A percentile compares a stretch with the other conserved stretches of the same genome.
Conservation (phyloP, 1,140 invertebrate genomes). For the Lordiphosa collinella region DNA sequence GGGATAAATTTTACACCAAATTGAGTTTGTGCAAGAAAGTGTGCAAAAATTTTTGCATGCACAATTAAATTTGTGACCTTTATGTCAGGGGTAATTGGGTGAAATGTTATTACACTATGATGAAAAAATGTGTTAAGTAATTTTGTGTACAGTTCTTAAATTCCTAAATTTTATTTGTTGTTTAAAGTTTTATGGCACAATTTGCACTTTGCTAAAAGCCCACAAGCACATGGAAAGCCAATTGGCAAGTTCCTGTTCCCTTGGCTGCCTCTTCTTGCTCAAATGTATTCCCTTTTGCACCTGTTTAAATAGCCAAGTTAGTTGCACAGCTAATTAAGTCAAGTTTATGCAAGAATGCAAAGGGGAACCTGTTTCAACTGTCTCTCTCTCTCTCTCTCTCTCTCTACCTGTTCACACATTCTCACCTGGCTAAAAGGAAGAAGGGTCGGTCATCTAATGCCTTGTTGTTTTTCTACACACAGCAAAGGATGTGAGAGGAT, state of each 20-base stretch:
- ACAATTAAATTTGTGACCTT: conserved; percentile 54
- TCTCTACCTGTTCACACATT: conserved; percentile 30
- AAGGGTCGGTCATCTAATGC: not conserved
- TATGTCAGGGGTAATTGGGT: conserved; percentile 29
- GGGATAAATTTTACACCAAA: conserved; percentile 71
- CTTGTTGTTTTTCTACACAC: conserved; percentile 1
- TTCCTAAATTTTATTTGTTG: no score
- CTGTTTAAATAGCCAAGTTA: conserved; percentile 74
- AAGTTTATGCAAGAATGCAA: conserved; percentile 63
- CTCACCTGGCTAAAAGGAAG: conserved; percentile 23
- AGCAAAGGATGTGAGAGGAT: no score
- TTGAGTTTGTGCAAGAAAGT: conserved; percentile 50
- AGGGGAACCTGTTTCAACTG: not conserved
- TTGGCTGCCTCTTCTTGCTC: not conserved
- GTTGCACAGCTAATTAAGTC: conserved; percentile 73
- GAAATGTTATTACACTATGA: conserved; percentile 38
- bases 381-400: not conserved
- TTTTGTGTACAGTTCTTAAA: no score
- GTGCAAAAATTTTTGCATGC: conserved; percentile 53
- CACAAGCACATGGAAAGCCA: conserved; percentile 38
- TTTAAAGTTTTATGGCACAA: no score
- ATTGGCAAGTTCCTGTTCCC: conserved; percentile 23
- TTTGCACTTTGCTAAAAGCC: conserved; percentile 14
- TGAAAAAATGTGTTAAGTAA: no score
- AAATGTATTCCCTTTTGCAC: conserved; percentile 34